Percentiles rank a stretch among this genome's conserved stretches.
These are phyloP conservation scores for Drosophila meridionalis DNA, from an alignment of 2,888 invertebrate species.

Conservation along the genomic window DNA sequence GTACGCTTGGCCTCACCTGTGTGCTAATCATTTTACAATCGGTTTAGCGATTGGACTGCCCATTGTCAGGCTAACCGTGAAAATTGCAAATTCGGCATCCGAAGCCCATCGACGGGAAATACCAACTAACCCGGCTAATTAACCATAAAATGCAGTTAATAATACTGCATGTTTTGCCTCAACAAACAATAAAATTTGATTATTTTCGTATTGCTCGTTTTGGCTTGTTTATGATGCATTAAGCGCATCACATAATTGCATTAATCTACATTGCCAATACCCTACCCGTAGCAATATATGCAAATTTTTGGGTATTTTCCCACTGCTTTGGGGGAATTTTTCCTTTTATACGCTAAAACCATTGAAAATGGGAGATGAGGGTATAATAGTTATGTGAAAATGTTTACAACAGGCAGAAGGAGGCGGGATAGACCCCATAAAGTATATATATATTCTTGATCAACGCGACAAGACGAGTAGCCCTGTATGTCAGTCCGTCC, in stretches of 20 bases:
- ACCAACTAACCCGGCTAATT: slow-evolving; percentile 56
- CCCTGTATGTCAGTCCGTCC: too few species aligned
- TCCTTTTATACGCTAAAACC: too few species aligned
- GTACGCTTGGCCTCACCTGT: slow-evolving; percentile 50
- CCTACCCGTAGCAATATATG: slow-evolving; percentile 16
- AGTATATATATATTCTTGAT: too few species aligned
- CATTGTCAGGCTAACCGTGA: slow-evolving; percentile 46
- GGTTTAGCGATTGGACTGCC: slow-evolving; percentile 37
- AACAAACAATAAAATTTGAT: slow-evolving; percentile 1
- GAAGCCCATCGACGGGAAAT: slow-evolving; percentile 38
- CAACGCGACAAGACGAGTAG: too few species aligned
- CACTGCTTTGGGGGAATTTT: slow-evolving; percentile 4
- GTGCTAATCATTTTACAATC: slow-evolving; percentile 64
- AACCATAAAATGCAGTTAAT: slow-evolving; percentile 66
- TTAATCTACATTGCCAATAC: slow-evolving; percentile 45
- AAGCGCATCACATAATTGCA: slow-evolving; percentile 56
- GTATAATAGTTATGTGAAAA: too few species aligned
- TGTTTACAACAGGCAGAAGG: too few species aligned
- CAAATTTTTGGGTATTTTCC: slow-evolving; percentile 37
- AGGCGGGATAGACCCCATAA: too few species aligned
- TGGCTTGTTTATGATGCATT: slow-evolving; percentile 51
- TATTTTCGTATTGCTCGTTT: slow-evolving; percentile 17
- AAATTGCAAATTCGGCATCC: slow-evolving; percentile 60
- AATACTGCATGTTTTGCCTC: slow-evolving; percentile 42
- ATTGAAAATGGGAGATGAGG: too few species aligned